Conservation (phyloP, 64 coral and sea anemone species). For the Porites australiensis region DNA sequence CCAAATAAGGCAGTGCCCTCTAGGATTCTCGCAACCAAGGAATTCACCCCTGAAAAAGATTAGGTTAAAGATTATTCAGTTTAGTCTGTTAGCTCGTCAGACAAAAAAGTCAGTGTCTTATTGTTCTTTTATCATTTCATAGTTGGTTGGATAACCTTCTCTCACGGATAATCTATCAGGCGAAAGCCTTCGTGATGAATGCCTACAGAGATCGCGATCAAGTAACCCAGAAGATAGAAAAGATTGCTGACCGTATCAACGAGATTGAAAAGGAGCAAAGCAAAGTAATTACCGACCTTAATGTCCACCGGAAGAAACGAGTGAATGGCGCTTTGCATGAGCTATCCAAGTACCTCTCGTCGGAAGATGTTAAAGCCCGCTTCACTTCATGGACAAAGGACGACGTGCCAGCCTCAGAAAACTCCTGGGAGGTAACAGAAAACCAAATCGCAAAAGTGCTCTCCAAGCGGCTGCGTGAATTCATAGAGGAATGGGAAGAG, state of each 20-base stretch:
- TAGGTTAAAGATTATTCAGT: too few species aligned
- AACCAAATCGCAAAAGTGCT: background rate
- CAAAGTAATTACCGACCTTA: background rate
- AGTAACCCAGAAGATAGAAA: background rate
- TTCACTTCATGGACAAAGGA: slow-evolving; percentile 2
- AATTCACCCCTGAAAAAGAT: too few species aligned
- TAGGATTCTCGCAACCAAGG: too few species aligned
- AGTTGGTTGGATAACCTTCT: background rate
- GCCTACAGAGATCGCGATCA: background rate
- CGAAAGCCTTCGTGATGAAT: background rate
- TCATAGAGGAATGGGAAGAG: slow-evolving; percentile 20
- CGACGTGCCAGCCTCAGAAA: background rate
- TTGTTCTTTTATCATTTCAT: too few species aligned
- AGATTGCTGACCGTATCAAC: background rate
- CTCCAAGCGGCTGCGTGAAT: background rate
- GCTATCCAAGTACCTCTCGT: background rate
- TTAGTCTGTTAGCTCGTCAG: too few species aligned
- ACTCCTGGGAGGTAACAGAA: background rate
- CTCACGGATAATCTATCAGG: background rate
- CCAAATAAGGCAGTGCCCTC: too few species aligned
- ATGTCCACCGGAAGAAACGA: background rate
- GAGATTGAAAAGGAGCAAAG: background rate
- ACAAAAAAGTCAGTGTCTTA: too few species aligned
- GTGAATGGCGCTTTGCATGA: background rate
- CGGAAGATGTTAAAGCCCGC: background rate